phyloP scores from a whole-genome alignment of 1,140 invertebrate genomes.

The Trichonephila clavata region DNA sequence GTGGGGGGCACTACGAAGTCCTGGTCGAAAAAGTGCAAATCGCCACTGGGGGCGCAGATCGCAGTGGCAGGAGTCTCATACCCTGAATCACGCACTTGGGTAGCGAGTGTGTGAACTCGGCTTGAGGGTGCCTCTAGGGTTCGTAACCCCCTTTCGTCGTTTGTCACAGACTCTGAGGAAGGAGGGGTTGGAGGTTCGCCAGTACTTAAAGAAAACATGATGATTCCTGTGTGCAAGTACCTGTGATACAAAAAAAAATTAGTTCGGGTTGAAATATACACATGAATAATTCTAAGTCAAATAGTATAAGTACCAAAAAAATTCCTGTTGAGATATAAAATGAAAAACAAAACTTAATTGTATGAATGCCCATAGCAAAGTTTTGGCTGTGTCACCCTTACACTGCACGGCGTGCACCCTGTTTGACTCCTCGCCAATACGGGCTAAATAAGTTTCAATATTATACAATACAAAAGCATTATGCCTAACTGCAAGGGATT shows the following conservation, averaged over 20 bases:
- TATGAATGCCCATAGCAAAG: no score
- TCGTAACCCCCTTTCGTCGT: not conserved
- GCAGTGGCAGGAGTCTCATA: not conserved
- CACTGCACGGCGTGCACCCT: no score
- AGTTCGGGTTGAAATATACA: not conserved
- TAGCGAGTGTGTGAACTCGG: not conserved
- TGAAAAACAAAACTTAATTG: not conserved
- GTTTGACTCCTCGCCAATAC: no score
- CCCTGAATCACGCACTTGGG: not conserved
- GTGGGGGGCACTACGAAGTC: no score
- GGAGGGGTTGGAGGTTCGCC: conserved; percentile 57
- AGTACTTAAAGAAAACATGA: conserved; percentile 19
- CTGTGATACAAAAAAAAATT: no score
- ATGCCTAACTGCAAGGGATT: no score
- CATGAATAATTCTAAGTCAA: no score
- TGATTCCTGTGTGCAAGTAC: not conserved
- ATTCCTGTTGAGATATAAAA: no score
- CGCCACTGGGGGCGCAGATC: not conserved
- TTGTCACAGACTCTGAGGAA: not conserved
- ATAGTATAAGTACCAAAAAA: no score
- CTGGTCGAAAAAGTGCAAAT: not conserved
- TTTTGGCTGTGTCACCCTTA: no score
- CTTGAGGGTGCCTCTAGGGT: not conserved
- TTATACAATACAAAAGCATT: no score
- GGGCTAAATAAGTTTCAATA: no score